phyloP scores from a whole-genome alignment of 2,888 invertebrate genomes.

The Eurois occulta region DNA sequence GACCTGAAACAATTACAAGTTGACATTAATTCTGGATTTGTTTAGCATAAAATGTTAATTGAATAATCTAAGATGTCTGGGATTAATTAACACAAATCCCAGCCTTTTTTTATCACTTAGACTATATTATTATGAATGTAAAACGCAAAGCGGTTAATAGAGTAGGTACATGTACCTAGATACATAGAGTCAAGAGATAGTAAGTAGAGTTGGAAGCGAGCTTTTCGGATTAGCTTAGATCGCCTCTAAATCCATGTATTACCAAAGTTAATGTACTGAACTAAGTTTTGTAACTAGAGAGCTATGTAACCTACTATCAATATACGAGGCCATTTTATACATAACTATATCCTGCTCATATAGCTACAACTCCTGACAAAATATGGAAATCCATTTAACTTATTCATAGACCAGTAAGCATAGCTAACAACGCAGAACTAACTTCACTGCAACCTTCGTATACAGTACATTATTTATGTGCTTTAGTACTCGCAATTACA shows the following conservation, averaged over 20 bases:
- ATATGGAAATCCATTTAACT: slow-evolving; percentile 40
- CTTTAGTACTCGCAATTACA: slow-evolving; percentile 34
- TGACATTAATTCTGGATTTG: background rate
- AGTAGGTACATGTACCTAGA: background rate
- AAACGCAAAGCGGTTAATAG: background rate
- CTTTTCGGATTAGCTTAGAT: slow-evolving; percentile 3
- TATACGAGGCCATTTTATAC: slow-evolving; percentile 4
- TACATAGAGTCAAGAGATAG: background rate
- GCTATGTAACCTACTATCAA: background rate
- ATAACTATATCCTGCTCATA: slow-evolving; percentile 13
- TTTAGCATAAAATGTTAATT: background rate
- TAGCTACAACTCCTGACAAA: slow-evolving; percentile 13
- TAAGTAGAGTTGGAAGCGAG: background rate
- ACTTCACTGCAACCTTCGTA: slow-evolving; percentile 51
- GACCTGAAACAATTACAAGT: slow-evolving; percentile 92
- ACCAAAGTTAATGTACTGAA: background rate
- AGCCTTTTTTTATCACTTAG: background rate
- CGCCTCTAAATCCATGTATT: slow-evolving; percentile 1
- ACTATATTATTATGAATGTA: background rate
- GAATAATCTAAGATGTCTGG: background rate
- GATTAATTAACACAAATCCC: no score
- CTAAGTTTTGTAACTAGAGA: slow-evolving; percentile 7
- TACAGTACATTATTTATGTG: slow-evolving; percentile 31
- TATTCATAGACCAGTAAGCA: slow-evolving; percentile 38
- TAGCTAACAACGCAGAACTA: slow-evolving; percentile 27